Percentiles rank a stretch among this genome's conserved stretches.
Evolutionary conservation across 2,888 invertebrate genomes (phyloP).

Genomic region (Apodemia duryi): DNA sequence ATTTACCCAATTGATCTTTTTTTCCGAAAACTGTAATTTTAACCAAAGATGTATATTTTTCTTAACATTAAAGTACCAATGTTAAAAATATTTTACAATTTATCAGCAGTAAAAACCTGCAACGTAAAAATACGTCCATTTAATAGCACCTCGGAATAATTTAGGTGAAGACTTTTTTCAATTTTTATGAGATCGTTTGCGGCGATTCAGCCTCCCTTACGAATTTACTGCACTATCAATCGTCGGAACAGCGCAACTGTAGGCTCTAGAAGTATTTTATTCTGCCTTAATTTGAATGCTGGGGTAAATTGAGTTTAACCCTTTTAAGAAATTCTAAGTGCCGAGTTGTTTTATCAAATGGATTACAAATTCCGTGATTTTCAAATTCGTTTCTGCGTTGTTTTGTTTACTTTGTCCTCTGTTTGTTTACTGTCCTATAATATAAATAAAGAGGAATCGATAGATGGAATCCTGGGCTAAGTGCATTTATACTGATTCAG

Average conservation of each 20-base stretch:
- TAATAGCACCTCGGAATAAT: slow-evolving; percentile 47
- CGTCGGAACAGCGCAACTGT: slow-evolving; percentile 29
- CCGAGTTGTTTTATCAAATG: slow-evolving; percentile 31
- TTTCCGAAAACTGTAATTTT: not conserved
- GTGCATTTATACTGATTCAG: too few relatives aligned
- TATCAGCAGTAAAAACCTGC: slow-evolving; percentile 13
- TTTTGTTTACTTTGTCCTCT: not conserved
- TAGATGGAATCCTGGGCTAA: too few relatives aligned
- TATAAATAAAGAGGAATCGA: too few relatives aligned
- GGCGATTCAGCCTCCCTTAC: slow-evolving; percentile 40
- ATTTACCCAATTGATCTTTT: not conserved
- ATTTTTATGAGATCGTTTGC: slow-evolving; percentile 54
- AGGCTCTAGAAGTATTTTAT: slow-evolving; percentile 26
- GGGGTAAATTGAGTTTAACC: slow-evolving; percentile 51
- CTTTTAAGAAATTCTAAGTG: slow-evolving; percentile 35
- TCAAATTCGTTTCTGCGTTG: not conserved
- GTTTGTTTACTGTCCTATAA: not conserved
- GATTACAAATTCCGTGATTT: slow-evolving; percentile 35
- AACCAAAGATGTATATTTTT: not conserved
- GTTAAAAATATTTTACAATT: slow-evolving; percentile 5
- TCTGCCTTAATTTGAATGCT: slow-evolving; percentile 54
- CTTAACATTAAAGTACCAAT: not conserved
- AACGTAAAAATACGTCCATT: slow-evolving; percentile 23
- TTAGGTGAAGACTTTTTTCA: slow-evolving; percentile 47
- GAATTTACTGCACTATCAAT: slow-evolving; percentile 53